Evolutionary conservation across 2,888 invertebrate genomes (phyloP), one percentile per base, ranked within the genome.

Genomic region (Drosophila pseudotalamancana): DNA sequence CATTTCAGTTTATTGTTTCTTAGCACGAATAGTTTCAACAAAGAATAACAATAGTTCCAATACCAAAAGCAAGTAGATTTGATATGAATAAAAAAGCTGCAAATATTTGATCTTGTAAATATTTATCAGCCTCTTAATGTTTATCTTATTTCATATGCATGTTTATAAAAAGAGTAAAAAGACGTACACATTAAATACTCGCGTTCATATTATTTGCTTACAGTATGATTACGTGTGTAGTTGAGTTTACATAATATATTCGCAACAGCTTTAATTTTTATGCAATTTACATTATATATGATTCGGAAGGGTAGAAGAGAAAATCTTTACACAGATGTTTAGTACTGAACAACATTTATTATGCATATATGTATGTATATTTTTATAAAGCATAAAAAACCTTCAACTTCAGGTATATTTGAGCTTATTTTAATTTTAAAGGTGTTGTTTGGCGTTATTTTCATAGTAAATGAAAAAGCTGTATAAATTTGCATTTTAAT

Each of bases 91-190:
- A 54, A 54, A 32, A 27, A 34, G 40, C 31, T 12, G 27, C 29
- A n/a, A 25, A 19, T 49, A 27, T 27, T 45, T 32, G 32, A 45
- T 16, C 42, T 54, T 55, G 34, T 43, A 34, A 29, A 57, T 25
- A 19, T 29, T 37, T 14, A 46, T 46, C 42, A 34, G 42, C 21
- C 48, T 64, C 55, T 56, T 64, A 37, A 35, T 45, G 32, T 14
- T 32, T 48, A 39, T 8, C n/a, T 56, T 37, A 49, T 27, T 1
- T 14, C 8, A 45, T 25, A 45, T 53, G 23, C 61, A 40, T 34
- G 16, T 73, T 62, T 74, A 65, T 73, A 75, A 77, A 73, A 73
- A 75, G 74, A 74, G 66, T 77, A 74, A 77, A 63, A 81, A 75
- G 63, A 62, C 77, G 77, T 59, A 51, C 53, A 61, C 37, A 48